Evolutionary conservation across 2,888 invertebrate genomes (phyloP).

Genomic region (Incurvaria masculella): DNA sequence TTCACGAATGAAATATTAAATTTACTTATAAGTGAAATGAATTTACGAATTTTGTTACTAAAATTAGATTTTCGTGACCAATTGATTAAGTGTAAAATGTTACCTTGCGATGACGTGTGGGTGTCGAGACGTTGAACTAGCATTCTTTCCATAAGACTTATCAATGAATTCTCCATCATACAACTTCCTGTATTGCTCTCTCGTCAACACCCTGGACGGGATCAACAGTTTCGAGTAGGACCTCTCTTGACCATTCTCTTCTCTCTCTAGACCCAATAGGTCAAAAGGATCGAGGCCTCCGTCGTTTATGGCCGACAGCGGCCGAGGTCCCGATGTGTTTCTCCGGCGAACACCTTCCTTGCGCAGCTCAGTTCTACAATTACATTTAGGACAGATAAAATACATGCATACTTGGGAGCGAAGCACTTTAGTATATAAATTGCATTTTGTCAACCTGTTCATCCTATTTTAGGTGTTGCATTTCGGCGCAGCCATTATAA

Average conservation of each 20-base stretch:
- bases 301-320: conserved; percentile 81
- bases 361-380: conserved; percentile 56
- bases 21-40: neutral
- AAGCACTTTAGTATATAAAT: no score
- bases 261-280: conserved; percentile 76
- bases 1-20: neutral
- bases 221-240: conserved; percentile 84
- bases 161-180: conserved; percentile 46
- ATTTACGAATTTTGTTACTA: neutral
- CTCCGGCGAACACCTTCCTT: conserved; percentile 73
- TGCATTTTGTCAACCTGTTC: no score
- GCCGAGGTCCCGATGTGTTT: conserved; percentile 78
- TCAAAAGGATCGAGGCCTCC: conserved; percentile 80
- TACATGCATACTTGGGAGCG: no score
- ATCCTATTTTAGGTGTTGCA: no score
- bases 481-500: no score
- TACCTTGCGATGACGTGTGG: conserved; percentile 61
- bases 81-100: conserved; percentile 7
- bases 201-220: conserved; percentile 59
- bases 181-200: conserved; percentile 47
- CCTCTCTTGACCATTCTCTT: conserved; percentile 85
- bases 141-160: conserved; percentile 39
- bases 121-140: conserved; percentile 28
- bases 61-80: neutral
- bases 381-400: no score